Evolutionary conservation across 37 sponge, comb jelly and placozoan genomes (phyloP).

Genomic region (Bolinopsis microptera): DNA sequence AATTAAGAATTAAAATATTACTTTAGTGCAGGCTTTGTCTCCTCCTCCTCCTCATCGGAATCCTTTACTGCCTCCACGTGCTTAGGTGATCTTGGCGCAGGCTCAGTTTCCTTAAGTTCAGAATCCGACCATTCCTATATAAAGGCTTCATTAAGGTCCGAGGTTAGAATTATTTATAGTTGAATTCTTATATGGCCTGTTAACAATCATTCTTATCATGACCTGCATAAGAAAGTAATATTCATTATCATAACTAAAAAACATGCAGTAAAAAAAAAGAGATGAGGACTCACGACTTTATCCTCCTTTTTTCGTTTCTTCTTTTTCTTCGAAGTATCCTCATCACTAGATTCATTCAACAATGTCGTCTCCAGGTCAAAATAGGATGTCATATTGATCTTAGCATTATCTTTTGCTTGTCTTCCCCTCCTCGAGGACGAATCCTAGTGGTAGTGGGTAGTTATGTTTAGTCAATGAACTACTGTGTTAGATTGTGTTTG

Average conservation of each 20-base stretch:
- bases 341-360: conserved; percentile 21
- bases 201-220: no score
- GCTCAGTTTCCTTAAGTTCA: conserved; percentile 38
- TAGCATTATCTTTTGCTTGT: conserved; percentile 40
- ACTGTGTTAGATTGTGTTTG: no score
- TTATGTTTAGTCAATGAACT: no score
- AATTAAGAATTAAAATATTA: no score
- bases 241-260: no score
- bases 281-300: background rate
- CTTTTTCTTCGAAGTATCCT: background rate
- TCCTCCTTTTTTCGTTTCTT: conserved; percentile 5
- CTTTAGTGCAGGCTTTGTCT: background rate
- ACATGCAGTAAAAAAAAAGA: no score
- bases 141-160: background rate
- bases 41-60: background rate
- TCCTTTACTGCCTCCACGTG: background rate
- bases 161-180: background rate
- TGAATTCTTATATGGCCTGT: no score
- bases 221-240: no score
- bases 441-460: background rate
- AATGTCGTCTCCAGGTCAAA: conserved; percentile 21
- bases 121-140: conserved; percentile 43
- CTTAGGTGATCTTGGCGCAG: background rate
- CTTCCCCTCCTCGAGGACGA: background rate
- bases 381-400: background rate